Conservation (phyloP, 92 coral and sea anemone genomes). For the Blastomussa wellsi region DNA sequence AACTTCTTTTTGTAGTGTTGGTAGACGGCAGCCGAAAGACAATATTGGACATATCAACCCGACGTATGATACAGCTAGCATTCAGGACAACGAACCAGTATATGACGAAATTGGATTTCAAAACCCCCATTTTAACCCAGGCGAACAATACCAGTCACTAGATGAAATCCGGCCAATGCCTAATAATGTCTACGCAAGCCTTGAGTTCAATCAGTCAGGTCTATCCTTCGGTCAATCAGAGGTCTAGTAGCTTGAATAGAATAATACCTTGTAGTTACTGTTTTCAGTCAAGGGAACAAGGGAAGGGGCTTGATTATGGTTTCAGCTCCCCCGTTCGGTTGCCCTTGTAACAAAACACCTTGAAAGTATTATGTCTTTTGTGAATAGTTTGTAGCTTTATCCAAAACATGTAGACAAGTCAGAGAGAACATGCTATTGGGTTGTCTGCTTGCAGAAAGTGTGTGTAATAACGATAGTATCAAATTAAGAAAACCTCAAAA, state of each 20-base stretch:
- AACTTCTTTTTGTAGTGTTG: neutral
- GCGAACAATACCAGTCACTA: neutral
- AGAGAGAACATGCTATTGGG: too few species aligned
- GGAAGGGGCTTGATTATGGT: too few species aligned
- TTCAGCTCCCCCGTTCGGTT: too few species aligned
- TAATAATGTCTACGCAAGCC: neutral
- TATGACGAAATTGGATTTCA: neutral
- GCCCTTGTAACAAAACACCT: too few species aligned
- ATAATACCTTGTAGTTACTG: neutral
- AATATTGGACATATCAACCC: neutral
- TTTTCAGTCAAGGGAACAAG: too few species aligned
- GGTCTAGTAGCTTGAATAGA: neutral
- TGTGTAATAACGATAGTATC: too few species aligned
- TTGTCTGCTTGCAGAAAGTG: too few species aligned
- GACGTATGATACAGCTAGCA: neutral
- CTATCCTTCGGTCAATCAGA: neutral
- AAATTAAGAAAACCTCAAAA: too few species aligned
- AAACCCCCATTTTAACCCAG: neutral
- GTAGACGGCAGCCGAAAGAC: neutral
- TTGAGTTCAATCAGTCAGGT: neutral
- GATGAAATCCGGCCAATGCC: neutral
- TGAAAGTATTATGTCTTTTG: too few species aligned
- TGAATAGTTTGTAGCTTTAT: too few species aligned
- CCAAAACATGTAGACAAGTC: too few species aligned
- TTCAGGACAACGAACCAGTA: neutral